phyloP scores from a whole-genome alignment of 2,888 invertebrate genomes.

The Stomorhina lunata region DNA sequence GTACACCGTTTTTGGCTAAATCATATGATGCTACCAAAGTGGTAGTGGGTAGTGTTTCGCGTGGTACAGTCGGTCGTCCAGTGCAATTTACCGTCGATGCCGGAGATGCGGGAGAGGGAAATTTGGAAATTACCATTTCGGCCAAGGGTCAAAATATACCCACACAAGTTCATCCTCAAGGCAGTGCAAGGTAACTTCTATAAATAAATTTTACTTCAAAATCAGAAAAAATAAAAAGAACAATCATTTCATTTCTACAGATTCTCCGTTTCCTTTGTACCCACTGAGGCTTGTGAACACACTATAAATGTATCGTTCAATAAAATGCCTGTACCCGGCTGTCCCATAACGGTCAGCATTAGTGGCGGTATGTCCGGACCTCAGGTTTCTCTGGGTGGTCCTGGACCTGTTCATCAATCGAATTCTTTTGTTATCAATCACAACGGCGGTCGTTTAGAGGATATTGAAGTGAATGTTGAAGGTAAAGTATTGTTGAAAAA shows the following conservation, averaged over 20 bases:
- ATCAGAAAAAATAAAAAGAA: background rate
- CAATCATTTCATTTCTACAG: slow-evolving; percentile 72
- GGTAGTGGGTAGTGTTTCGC: slow-evolving; percentile 88
- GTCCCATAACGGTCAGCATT: slow-evolving; percentile 93
- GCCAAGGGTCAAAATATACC: slow-evolving; percentile 96
- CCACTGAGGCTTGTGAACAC: slow-evolving; percentile 96
- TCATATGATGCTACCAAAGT: slow-evolving; percentile 95
- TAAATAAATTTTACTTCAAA: background rate
- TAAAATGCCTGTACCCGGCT: slow-evolving; percentile 91
- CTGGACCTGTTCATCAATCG: slow-evolving; percentile 86
- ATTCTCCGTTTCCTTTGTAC: slow-evolving; percentile 98
- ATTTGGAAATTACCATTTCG: slow-evolving; percentile 97
- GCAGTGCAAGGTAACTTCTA: slow-evolving; percentile 82
- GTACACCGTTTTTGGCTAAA: slow-evolving; percentile 94
- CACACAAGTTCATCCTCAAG: slow-evolving; percentile 96
- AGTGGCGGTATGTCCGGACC: slow-evolving; percentile 84
- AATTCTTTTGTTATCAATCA: slow-evolving; percentile 88
- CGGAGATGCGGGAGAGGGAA: slow-evolving; percentile 97
- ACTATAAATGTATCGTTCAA: slow-evolving; percentile 98
- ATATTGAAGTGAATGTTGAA: slow-evolving; percentile 98
- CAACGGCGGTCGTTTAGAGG: slow-evolving; percentile 93
- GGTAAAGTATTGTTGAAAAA: slow-evolving; percentile 81
- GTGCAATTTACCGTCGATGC: slow-evolving; percentile 98
- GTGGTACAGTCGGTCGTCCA: slow-evolving; percentile 92
- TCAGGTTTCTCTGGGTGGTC: slow-evolving; percentile 86